phyloP scores from a whole-genome alignment of 1,140 invertebrate species.

The Caenorhabditis latens region DNA sequence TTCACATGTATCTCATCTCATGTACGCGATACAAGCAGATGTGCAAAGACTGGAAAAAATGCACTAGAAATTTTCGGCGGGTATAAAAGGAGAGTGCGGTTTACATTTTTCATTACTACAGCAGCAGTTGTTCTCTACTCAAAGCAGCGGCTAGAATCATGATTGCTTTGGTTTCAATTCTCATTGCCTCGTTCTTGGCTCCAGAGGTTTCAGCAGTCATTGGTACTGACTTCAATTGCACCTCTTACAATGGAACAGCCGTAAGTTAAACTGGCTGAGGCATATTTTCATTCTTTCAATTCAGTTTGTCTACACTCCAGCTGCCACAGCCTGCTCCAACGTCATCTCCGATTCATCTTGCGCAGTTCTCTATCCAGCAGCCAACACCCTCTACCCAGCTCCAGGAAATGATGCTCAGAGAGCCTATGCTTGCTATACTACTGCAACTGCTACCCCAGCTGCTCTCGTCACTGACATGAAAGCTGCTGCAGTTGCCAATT shows the following conservation, averaged over 20 bases:
- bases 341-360: conserved; percentile 14
- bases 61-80: not conserved
- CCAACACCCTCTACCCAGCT: conserved; percentile 1
- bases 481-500: conserved; percentile 9
- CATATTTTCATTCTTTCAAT: not conserved
- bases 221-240: conserved; percentile 32
- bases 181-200: conserved; percentile 30
- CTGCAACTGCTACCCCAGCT: not conserved
- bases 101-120: not conserved
- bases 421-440: conserved; percentile 26
- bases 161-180: conserved; percentile 26
- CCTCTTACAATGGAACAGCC: not conserved
- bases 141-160: not conserved
- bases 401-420: conserved; percentile 27
- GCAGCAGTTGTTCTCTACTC: not conserved
- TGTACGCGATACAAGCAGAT: not conserved
- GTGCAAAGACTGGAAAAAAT: conserved; percentile 3
- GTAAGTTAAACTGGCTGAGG: not conserved
- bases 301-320: conserved; percentile 22
- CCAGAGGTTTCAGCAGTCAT: not conserved
- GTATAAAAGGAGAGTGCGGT: conserved; percentile 4
- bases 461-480: conserved; percentile 18
- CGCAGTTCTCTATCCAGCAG: not conserved
- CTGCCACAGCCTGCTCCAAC: conserved; percentile 1
- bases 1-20: too few relatives aligned